These are phyloP conservation scores for Heterochromis multidens DNA, from an alignment of 2,113 vertebrate species.

Conservation along the genomic window DNA sequence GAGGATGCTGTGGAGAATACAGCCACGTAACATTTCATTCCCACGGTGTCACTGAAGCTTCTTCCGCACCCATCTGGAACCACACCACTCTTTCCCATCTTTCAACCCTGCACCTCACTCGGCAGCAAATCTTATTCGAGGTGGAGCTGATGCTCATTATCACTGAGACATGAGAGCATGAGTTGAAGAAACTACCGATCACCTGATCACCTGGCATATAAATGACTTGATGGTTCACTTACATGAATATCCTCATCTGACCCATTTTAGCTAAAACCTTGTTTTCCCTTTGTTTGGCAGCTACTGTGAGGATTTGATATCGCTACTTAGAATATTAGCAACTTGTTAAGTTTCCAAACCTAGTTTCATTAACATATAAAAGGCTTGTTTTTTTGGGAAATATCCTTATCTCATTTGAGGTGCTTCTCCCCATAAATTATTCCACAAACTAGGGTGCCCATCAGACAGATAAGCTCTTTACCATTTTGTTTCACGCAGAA, in stretches of 20 bases:
- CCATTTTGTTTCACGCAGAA: background rate
- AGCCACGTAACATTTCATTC: constrained; percentile 28
- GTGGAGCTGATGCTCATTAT: background rate
- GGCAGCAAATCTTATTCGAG: constrained; percentile 21
- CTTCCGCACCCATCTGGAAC: constrained; percentile 6
- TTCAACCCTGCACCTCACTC: background rate
- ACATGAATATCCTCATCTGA: constrained; percentile 46
- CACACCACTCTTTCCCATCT: background rate
- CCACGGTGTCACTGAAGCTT: constrained; percentile 6
- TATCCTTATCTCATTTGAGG: constrained; percentile 21
- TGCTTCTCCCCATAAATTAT: constrained; percentile 33
- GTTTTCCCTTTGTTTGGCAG: constrained; percentile 48
- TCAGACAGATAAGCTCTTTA: constrained; percentile 12
- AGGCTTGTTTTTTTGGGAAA: constrained; percentile 19
- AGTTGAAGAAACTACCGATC: background rate
- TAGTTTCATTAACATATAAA: constrained; percentile 51
- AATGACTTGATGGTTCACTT: background rate
- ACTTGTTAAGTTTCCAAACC: constrained; percentile 41
- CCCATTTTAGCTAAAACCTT: constrained; percentile 50
- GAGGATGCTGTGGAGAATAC: constrained; percentile 26
- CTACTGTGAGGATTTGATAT: constrained; percentile 27
- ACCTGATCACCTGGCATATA: background rate
- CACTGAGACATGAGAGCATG: too few species aligned
- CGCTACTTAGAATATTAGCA: constrained; percentile 36
- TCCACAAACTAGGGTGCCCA: background rate